Evolutionary conservation across 2,888 invertebrate genomes (phyloP).

Genomic region (Coelopa pilipes): DNA sequence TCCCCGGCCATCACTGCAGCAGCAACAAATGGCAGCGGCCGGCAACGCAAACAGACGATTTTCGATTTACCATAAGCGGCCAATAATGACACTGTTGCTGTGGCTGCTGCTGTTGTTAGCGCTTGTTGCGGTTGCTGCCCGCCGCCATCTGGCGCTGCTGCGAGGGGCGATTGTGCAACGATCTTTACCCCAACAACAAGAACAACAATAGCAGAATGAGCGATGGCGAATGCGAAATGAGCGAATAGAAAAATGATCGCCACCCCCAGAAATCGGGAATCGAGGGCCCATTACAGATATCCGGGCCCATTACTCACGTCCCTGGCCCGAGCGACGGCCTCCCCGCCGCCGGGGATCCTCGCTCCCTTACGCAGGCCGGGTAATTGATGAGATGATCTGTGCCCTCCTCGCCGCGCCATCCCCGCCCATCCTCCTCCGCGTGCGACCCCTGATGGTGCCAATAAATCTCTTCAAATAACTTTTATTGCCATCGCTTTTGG

Average conservation of each 20-base stretch:
- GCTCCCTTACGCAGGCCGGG: no score
- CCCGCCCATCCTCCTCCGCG: no score
- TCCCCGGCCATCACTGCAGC: slow-evolving; percentile 17
- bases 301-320: not conserved
- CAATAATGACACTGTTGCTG: not conserved
- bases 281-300: no score
- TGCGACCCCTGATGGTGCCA: not conserved
- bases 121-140: not conserved
- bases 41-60: slow-evolving; percentile 56
- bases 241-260: slow-evolving; percentile 17
- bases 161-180: slow-evolving; percentile 7
- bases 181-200: not conserved
- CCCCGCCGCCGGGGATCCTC: not conserved
- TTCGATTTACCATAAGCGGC: slow-evolving; percentile 51
- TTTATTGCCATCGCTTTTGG: slow-evolving; percentile 13
- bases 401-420: no score
- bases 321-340: not conserved
- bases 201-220: not conserved
- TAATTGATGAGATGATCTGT: no score
- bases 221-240: not conserved
- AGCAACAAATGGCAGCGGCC: slow-evolving; percentile 23
- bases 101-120: slow-evolving; percentile 11
- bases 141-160: not conserved
- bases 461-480: slow-evolving; percentile 25
- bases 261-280: not conserved